These are phyloP conservation scores for Cheilinus undulatus DNA, from an alignment of 2,113 vertebrate species.

Conservation along the genomic window DNA sequence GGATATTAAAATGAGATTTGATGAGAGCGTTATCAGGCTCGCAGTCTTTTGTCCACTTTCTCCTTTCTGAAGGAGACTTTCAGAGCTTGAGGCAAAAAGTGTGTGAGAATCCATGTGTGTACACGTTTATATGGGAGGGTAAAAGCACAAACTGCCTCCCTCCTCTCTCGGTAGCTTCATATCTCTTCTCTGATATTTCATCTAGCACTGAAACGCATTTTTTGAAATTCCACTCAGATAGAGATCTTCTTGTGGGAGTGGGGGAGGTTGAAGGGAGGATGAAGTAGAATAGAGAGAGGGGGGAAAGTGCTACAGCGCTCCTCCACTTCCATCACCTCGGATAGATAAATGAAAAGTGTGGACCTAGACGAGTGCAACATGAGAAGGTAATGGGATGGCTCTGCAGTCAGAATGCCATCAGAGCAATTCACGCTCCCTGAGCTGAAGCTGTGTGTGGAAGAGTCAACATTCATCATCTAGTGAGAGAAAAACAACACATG, in stretches of 20 bases:
- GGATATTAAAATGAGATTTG: conserved; percentile 82
- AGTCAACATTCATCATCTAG: conserved; percentile 32
- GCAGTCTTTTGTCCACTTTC: conserved; percentile 72
- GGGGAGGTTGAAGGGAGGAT: conserved; percentile 22
- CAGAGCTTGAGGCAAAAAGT: conserved; percentile 44
- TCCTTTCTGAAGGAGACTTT: conserved; percentile 72
- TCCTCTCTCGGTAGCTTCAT: conserved; percentile 29
- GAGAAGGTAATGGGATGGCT: conserved; percentile 50
- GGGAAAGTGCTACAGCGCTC: conserved; percentile 4
- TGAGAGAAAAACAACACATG: conserved; percentile 22
- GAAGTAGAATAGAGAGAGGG: conserved; percentile 22
- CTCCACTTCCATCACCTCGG: conserved; percentile 24
- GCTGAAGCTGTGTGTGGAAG: conserved; percentile 23
- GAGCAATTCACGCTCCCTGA: conserved; percentile 32
- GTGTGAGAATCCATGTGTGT: conserved; percentile 2
- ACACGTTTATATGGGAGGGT: conserved; percentile 7
- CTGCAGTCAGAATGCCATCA: conserved; percentile 40
- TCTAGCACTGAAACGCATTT: conserved; percentile 48
- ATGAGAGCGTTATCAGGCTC: conserved; percentile 75
- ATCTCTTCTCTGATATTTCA: conserved; percentile 59
- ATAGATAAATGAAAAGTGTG: conserved; percentile 57
- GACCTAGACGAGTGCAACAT: conserved; percentile 44
- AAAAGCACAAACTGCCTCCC: conserved; percentile 28
- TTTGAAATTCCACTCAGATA: conserved; percentile 68
- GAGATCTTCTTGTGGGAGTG: conserved; percentile 34